Conservation (phyloP, 1,140 invertebrate genomes). For the Calliphora vicina region DNA sequence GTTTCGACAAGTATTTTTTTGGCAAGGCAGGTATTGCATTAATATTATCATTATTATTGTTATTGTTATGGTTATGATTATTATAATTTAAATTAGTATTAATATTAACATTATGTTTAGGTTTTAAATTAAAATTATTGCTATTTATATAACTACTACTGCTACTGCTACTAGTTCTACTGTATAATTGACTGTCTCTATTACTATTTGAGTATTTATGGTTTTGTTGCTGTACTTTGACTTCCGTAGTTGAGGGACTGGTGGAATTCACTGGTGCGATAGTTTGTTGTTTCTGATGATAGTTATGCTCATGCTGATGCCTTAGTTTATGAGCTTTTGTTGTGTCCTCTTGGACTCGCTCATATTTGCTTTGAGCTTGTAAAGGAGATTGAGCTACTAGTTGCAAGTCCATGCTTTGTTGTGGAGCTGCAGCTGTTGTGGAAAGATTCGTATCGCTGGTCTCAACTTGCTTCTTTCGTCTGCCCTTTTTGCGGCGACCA, state of each 20-base stretch:
- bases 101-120: neutral
- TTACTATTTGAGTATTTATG: conserved; percentile 44
- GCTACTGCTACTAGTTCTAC: neutral
- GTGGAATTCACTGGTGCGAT: conserved; percentile 29
- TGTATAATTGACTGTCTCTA: neutral
- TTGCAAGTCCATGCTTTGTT: conserved; percentile 44
- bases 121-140: conserved; percentile 37
- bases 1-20: conserved; percentile 63
- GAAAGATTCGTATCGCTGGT: conserved; percentile 9
- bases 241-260: conserved; percentile 41
- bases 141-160: conserved; percentile 46
- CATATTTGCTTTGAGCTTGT: neutral
- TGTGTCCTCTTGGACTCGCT: neutral
- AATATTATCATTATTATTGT: conserved; percentile 52
- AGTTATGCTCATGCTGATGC: neutral
- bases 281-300: conserved; percentile 17
- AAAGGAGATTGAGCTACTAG: conserved; percentile 43
- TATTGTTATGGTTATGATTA: conserved; percentile 52
- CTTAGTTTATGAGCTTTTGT: neutral
- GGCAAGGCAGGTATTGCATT: conserved; percentile 63
- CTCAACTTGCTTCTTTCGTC: conserved; percentile 50
- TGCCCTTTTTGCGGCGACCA: conserved; percentile 55
- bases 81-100: conserved; percentile 37
- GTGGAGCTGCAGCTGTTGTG: neutral
- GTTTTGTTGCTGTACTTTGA: conserved; percentile 35